These are phyloP conservation scores for Omphaloscelis lunosa DNA, from an alignment of 2,888 invertebrate species.

Conservation along the genomic window DNA sequence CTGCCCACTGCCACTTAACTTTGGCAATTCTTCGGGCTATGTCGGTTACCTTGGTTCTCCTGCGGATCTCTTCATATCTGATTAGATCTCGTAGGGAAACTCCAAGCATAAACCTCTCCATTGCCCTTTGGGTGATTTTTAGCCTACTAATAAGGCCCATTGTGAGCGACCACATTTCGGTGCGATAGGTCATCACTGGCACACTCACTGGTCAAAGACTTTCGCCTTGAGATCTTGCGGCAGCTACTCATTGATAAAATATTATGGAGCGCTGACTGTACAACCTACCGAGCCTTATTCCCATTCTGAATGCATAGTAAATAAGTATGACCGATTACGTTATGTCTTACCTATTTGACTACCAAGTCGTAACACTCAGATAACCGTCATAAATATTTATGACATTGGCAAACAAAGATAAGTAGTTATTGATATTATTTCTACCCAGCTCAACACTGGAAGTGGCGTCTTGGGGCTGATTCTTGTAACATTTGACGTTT, in stretches of 20 bases:
- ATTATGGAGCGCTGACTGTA: background rate
- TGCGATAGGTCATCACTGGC: too few relatives aligned
- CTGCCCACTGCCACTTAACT: too few relatives aligned
- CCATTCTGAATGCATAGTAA: conserved; percentile 15
- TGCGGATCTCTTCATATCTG: too few relatives aligned
- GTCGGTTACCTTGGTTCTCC: too few relatives aligned
- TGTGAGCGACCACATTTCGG: too few relatives aligned
- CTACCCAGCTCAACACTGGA: background rate
- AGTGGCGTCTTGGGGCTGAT: background rate
- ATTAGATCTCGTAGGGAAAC: too few relatives aligned
- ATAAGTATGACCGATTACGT: conserved; percentile 24
- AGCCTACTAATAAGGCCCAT: too few relatives aligned
- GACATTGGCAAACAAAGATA: conserved; percentile 27
- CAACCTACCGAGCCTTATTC: background rate
- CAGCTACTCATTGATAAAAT: background rate
- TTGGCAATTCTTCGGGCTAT: too few relatives aligned
- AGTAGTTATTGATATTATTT: conserved; percentile 17
- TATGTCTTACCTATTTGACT: conserved; percentile 33
- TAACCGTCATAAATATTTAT: conserved; percentile 46
- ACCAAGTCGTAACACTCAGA: conserved; percentile 23
- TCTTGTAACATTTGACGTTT: background rate
- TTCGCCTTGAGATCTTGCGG: too few relatives aligned
- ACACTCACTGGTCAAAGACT: too few relatives aligned
- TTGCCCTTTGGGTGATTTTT: too few relatives aligned
- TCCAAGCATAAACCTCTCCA: too few relatives aligned